Evolutionary conservation across 2,797 vertebrate species (phyloP).

Genomic region (Mormyrus proboscirostris): DNA sequence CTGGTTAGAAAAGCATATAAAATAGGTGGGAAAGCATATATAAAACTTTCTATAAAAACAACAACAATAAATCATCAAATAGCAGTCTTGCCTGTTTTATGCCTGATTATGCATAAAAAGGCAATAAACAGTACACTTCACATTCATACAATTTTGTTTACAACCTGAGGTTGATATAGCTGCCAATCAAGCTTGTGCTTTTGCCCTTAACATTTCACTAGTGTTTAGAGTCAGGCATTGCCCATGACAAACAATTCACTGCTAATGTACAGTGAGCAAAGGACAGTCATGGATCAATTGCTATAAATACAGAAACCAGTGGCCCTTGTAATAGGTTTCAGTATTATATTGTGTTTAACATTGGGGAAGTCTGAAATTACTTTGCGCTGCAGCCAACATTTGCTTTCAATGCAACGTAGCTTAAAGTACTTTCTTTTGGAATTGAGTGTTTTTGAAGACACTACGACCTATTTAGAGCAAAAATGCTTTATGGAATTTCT

Average conservation of each 20-base stretch:
- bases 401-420: not conserved
- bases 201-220: not conserved
- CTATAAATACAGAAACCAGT: slow-evolving; percentile 25
- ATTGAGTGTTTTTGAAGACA: not conserved
- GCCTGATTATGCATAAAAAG: not conserved
- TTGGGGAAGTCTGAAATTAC: slow-evolving; percentile 17
- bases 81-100: not conserved
- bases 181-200: not conserved
- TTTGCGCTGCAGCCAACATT: not conserved
- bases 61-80: not conserved
- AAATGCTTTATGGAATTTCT: not conserved
- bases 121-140: not conserved
- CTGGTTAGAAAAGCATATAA: not conserved
- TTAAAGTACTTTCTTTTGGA: not conserved
- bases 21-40: not conserved
- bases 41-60: not conserved
- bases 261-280: slow-evolving; percentile 35
- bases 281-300: slow-evolving; percentile 37
- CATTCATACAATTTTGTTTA: not conserved
- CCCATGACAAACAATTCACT: slow-evolving; percentile 28
- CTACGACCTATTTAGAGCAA: not conserved
- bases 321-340: slow-evolving; percentile 35
- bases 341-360: slow-evolving; percentile 33
- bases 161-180: not conserved
- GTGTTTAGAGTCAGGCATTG: slow-evolving; percentile 14